Percentiles rank a stretch among this genome's conserved stretches.
Conservation (phyloP, 1,140 invertebrate species). For the Drosophila murphyi region DNA sequence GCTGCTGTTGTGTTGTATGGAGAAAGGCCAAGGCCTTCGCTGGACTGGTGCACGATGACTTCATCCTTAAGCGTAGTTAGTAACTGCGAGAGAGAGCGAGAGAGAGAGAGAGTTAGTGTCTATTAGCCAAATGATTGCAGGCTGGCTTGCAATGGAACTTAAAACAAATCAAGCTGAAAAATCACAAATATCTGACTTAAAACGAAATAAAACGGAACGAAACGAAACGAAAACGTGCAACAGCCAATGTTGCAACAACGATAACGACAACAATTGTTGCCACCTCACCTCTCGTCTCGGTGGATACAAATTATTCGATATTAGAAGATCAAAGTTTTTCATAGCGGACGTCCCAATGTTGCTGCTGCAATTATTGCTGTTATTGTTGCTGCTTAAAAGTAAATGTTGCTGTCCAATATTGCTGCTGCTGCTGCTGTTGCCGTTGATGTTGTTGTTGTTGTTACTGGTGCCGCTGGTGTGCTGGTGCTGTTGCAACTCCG, state of each 20-base stretch:
- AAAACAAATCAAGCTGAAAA: neutral
- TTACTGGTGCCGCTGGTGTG: slow-evolving; percentile 27
- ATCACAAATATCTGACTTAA: slow-evolving; percentile 1
- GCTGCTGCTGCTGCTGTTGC: slow-evolving; percentile 44
- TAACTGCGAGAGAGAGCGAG: slow-evolving; percentile 59
- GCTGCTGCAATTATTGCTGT: slow-evolving; percentile 78
- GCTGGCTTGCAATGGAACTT: neutral
- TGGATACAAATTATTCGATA: slow-evolving; percentile 84
- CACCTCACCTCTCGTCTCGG: slow-evolving; percentile 82
- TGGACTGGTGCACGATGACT: slow-evolving; percentile 73
- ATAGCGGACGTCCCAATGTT: slow-evolving; percentile 51
- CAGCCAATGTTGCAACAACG: neutral
- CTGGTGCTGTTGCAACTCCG: slow-evolving; percentile 59
- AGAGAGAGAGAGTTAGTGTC: slow-evolving; percentile 1
- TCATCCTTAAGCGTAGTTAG: slow-evolving; percentile 76
- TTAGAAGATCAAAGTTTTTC: slow-evolving; percentile 84
- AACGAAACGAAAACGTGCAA: neutral
- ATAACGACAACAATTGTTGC: slow-evolving; percentile 1
- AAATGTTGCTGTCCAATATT: slow-evolving; percentile 58
- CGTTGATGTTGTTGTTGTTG: slow-evolving; percentile 50
- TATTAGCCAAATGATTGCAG: neutral
- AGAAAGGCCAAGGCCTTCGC: slow-evolving; percentile 47
- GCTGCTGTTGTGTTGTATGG: slow-evolving; percentile 30
- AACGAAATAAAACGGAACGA: slow-evolving; percentile 1
- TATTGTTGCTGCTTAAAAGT: slow-evolving; percentile 83